These are phyloP conservation scores for Oreonectes daqikongensis DNA, from an alignment of 2,797 vertebrate genomes.

Conservation along the genomic window DNA sequence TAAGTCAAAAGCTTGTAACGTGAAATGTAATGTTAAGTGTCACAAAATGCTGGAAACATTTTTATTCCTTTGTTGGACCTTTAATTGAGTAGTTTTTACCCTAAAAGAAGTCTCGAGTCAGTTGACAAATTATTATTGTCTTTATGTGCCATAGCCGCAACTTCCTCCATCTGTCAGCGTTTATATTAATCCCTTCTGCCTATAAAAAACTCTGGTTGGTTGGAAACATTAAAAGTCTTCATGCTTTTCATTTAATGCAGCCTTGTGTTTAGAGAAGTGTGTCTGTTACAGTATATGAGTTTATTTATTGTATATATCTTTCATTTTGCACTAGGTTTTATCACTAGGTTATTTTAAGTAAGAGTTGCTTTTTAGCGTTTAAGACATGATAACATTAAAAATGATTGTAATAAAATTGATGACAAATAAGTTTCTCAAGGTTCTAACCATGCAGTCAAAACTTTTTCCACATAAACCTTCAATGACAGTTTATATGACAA, in stretches of 20 bases:
- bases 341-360: background rate
- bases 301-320: too few species aligned
- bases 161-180: constrained; percentile 40
- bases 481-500: too few species aligned
- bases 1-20: constrained; percentile 20
- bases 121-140: constrained; percentile 45
- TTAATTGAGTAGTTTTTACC: constrained; percentile 54
- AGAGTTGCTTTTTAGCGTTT: background rate
- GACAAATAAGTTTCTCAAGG: background rate
- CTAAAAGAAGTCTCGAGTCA: constrained; percentile 51
- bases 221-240: constrained; percentile 33
- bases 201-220: constrained; percentile 35
- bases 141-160: constrained; percentile 37
- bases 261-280: too few species aligned
- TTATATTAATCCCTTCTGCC: constrained; percentile 35
- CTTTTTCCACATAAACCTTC: background rate
- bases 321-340: background rate
- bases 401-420: background rate
- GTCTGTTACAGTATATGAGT: too few species aligned
- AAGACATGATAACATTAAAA: background rate
- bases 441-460: background rate
- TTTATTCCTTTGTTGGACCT: constrained; percentile 51
- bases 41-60: background rate
- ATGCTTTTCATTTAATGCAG: too few species aligned
- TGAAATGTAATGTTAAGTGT: constrained; percentile 15